Evolutionary conservation across 2,888 invertebrate species (phyloP).

Genomic region (Platycnemis pennipes): DNA sequence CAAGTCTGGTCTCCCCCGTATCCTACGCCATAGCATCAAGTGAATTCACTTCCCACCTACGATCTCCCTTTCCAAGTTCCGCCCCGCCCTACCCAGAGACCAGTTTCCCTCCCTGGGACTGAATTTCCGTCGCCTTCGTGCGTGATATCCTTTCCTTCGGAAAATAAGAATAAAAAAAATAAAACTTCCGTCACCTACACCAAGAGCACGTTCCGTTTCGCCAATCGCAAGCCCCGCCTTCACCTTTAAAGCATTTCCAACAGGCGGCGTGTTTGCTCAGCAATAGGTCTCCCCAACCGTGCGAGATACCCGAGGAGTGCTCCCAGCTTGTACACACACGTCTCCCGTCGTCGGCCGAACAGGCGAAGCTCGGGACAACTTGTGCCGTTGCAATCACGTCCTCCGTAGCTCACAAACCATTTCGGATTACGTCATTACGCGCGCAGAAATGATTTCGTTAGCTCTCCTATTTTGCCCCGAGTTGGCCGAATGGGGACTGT

Average conservation of each 20-base stretch:
- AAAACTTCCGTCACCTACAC: neutral
- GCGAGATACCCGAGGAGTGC: neutral
- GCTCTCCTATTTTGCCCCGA: neutral
- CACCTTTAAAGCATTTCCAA: neutral
- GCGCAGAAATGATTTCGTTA: neutral
- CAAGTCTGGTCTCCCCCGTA: neutral
- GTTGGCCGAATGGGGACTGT: neutral
- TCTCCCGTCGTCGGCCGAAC: neutral
- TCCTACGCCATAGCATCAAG: neutral
- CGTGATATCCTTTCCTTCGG: neutral
- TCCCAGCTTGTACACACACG: neutral
- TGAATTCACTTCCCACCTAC: neutral
- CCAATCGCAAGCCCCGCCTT: neutral
- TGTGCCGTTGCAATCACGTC: neutral
- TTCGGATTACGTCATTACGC: constrained; percentile 18
- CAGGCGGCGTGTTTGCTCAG: neutral
- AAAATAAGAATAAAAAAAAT: neutral
- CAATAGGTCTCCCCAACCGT: neutral
- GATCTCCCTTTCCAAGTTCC: neutral
- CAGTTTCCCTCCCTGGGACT: neutral
- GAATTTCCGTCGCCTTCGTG: neutral
- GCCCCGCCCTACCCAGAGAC: neutral
- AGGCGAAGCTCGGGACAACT: neutral
- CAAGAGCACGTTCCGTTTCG: neutral
- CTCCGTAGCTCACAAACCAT: neutral